Evolutionary conservation across 2,888 invertebrate genomes (phyloP), one percentile per base, ranked within the genome.

Genomic region (Hypomecis punctinalis): DNA sequence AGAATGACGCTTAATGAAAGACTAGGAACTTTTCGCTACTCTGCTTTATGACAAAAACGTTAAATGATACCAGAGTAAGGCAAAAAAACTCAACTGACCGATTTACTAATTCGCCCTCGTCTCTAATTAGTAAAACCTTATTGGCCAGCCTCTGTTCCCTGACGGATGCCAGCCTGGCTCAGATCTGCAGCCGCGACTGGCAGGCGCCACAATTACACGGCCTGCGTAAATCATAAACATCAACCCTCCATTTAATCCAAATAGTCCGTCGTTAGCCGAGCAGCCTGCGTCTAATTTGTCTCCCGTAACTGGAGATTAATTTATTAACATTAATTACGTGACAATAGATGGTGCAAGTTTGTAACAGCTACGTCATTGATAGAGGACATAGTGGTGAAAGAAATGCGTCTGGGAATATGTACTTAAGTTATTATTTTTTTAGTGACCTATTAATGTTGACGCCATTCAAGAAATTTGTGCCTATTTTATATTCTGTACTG

Each of bases 211-310:
- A 90, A 91, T 91, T 91, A 91, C 85, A 85, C 86, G 81, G 83
- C 83, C 88, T 87, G 65, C 91, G 92, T 93, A 91, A 92, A 93
- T 93, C 93, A 93, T 93, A 93, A 92, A 91, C 92, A 93, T 91
- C 91, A 90, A 89, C 90, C 91, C 91, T 80, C 92, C 91, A 92
- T 93, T 93, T 92, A 92, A 91, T 90, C 89, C 90, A 89, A 93
- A 93, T 92, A 90, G 92, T 91, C 90, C 86, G 90, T 92, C 92
- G 90, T 93, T 93, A 92, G 91, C 84, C 84, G 90, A 89, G 89
- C 92, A 91, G 89, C 86, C 87, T 90, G 91, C 85, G 90, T 91
- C 91, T 92, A 91, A 93, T 92, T 91, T 92, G 92, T 93, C 91
- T 91, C 86, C 84, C 84, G 89, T 87, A 86, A 92, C 90, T 85